Evolutionary conservation across 1,140 invertebrate species (phyloP).

Genomic region (Trichonephila clavipes): DNA sequence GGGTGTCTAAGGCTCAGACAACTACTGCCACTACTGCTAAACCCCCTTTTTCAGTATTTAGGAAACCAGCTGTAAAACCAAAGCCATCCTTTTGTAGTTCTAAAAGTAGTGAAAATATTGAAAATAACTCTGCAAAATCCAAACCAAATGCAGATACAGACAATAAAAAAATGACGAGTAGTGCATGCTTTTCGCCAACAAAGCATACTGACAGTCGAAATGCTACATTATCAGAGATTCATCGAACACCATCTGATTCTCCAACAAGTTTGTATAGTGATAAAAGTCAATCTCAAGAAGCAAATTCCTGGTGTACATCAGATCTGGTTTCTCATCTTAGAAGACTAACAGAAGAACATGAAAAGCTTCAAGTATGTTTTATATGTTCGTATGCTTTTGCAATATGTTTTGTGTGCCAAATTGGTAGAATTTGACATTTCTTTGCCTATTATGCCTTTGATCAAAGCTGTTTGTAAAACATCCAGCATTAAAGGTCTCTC

Average conservation of each 20-base stretch:
- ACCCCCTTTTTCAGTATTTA: conserved; percentile 46
- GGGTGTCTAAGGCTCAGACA: conserved; percentile 30
- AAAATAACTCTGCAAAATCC: conserved; percentile 18
- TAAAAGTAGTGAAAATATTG: conserved; percentile 69
- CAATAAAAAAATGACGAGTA: background rate
- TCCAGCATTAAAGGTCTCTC: too few species aligned
- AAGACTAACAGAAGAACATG: conserved; percentile 72
- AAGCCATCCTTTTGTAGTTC: conserved; percentile 64
- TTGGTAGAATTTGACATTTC: too few species aligned
- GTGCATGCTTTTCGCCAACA: background rate
- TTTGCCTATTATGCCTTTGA: too few species aligned
- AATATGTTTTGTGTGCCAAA: too few species aligned
- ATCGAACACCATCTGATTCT: conserved; percentile 58
- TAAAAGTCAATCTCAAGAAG: conserved; percentile 65
- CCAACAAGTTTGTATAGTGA: conserved; percentile 72
- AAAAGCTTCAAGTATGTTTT: conserved; percentile 66
- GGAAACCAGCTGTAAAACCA: conserved; percentile 64
- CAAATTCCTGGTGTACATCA: conserved; percentile 64
- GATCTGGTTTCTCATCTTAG: conserved; percentile 68
- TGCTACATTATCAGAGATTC: conserved; percentile 3
- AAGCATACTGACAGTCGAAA: conserved; percentile 49
- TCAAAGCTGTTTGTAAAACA: too few species aligned
- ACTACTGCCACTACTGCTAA: background rate
- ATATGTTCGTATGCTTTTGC: background rate
- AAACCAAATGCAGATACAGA: conserved; percentile 14